A percentile compares a stretch with the other conserved stretches of the same genome.
Conservation (phyloP, 2,888 invertebrate species). For the Epistrophella euchroma region DNA sequence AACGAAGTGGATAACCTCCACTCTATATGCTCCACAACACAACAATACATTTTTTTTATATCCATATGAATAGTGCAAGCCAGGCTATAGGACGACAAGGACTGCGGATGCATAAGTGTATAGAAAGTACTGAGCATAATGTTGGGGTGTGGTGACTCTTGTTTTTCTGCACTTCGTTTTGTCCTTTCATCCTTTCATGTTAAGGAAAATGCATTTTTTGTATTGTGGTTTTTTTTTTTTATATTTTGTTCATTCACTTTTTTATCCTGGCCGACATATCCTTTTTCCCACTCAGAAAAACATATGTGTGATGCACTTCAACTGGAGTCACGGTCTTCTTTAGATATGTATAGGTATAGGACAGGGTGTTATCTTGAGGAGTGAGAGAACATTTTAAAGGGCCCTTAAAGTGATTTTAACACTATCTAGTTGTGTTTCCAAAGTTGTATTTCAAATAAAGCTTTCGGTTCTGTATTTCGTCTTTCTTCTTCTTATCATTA, state of each 20-base stretch:
- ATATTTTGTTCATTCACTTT: slow-evolving; percentile 14
- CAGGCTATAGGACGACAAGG: slow-evolving; percentile 27
- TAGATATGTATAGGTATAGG: background rate
- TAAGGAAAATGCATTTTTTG: slow-evolving; percentile 25
- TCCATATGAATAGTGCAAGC: slow-evolving; percentile 12
- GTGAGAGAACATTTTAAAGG: too few relatives aligned
- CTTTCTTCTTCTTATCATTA: too few relatives aligned
- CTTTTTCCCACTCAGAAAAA: slow-evolving; percentile 7
- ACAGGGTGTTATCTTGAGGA: slow-evolving; percentile 25
- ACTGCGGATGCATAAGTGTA: slow-evolving; percentile 39
- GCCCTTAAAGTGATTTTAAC: too few relatives aligned
- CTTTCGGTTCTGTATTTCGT: too few relatives aligned
- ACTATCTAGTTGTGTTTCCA: too few relatives aligned
- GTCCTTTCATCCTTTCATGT: slow-evolving; percentile 46
- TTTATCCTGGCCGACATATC: slow-evolving; percentile 24
- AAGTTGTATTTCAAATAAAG: too few relatives aligned
- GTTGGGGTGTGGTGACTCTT: slow-evolving; percentile 43
- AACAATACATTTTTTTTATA: background rate
- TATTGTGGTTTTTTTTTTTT: slow-evolving; percentile 23
- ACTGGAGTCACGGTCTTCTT: slow-evolving; percentile 36
- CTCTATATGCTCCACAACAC: slow-evolving; percentile 29
- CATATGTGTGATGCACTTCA: slow-evolving; percentile 52
- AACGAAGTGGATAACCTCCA: slow-evolving; percentile 69
- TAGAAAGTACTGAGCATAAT: slow-evolving; percentile 44
- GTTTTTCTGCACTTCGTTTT: slow-evolving; percentile 42